These are phyloP conservation scores for Sternarchorhynchus goeldii DNA, from an alignment of 2,797 vertebrate genomes.

Conservation along the genomic window DNA sequence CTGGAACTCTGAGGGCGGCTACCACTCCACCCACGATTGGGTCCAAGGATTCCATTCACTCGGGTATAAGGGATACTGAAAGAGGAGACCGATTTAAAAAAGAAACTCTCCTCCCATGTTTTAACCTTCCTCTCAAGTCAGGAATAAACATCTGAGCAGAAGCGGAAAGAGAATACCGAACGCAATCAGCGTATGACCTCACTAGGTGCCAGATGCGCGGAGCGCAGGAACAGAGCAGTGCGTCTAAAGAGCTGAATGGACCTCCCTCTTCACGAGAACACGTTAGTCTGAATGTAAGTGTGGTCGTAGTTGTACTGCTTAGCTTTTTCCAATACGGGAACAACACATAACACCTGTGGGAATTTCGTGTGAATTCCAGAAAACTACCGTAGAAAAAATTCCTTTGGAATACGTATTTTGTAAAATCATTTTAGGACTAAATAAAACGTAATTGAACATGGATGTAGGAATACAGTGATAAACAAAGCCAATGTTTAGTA, in stretches of 20 bases:
- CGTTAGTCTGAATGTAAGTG: background rate
- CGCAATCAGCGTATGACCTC: background rate
- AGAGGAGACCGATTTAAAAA: conserved; percentile 42
- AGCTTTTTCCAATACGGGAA: conserved; percentile 14
- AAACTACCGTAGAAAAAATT: too few relatives aligned
- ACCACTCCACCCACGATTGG: background rate
- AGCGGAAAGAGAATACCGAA: background rate
- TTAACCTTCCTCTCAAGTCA: conserved; percentile 16
- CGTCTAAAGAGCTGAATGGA: too few relatives aligned
- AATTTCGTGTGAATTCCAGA: conserved; percentile 16
- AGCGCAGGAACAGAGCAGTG: background rate
- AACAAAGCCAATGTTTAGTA: background rate
- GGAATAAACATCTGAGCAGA: conserved; percentile 31
- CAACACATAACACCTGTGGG: conserved; percentile 11
- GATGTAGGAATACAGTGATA: conserved; percentile 1
- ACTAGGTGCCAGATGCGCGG: conserved; percentile 22
- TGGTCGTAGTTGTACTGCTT: background rate
- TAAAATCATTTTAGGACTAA: background rate
- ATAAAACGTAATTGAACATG: background rate
- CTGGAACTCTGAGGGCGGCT: background rate
- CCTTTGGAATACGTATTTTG: background rate
- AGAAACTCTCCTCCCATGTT: conserved; percentile 1
- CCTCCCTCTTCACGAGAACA: conserved; percentile 20
- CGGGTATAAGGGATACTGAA: conserved; percentile 41
- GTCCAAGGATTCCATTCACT: conserved; percentile 20